A percentile compares a stretch with the other conserved stretches of the same genome.
phyloP scores from a whole-genome alignment of 2,113 vertebrate species.

The Lynx canadensis region DNA sequence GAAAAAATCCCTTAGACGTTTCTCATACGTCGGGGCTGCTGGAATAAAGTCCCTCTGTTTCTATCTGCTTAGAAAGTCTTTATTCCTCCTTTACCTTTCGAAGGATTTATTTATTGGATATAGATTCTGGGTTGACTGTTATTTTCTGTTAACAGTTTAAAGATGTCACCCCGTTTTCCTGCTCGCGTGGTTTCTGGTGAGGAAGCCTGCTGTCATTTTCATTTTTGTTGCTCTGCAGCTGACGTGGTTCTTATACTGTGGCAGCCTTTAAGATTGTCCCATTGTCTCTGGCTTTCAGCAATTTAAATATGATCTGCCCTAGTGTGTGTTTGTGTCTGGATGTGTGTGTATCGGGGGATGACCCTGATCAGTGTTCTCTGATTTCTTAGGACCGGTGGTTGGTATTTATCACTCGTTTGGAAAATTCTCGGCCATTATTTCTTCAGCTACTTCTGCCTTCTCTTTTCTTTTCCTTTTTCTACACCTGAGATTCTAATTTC shows the following conservation, averaged over 20 bases:
- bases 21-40: not conserved
- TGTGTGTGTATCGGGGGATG: accelerated
- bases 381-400: not conserved
- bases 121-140: not conserved
- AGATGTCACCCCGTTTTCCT: not conserved
- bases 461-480: not conserved
- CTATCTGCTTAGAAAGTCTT: not conserved
- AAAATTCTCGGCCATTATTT: not conserved
- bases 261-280: not conserved
- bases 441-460: not conserved
- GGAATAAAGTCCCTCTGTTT: not conserved
- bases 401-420: not conserved
- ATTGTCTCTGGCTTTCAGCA: not conserved
- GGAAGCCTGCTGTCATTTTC: too few relatives aligned
- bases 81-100: not conserved
- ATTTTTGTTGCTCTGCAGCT: not conserved
- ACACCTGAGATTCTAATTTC: not conserved
- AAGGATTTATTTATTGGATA: not conserved
- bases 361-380: too few relatives aligned
- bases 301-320: not conserved
- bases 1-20: not conserved
- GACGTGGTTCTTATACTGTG: too few relatives aligned
- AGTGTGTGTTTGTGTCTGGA: not conserved
- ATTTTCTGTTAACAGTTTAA: not conserved
- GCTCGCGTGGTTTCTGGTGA: not conserved